Percentiles rank a stretch among this genome's conserved stretches.
These are phyloP conservation scores for Sitta carolinensis DNA, from an alignment of 2,797 vertebrate genomes.

Conservation along the genomic window DNA sequence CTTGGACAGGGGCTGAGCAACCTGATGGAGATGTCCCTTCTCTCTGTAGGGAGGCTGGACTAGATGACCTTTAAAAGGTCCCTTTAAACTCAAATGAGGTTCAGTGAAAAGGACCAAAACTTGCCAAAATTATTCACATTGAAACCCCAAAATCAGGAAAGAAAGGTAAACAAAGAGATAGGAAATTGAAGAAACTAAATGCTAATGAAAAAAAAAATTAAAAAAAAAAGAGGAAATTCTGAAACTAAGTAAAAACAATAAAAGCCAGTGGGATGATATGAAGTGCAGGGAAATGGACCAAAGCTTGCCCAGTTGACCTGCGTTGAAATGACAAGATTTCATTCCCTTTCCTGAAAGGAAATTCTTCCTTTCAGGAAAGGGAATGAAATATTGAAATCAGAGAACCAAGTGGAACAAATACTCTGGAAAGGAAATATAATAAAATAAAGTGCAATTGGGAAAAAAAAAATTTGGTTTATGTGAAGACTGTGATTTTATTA, in stretches of 20 bases:
- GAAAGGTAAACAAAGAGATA: background rate
- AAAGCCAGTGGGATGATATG: background rate
- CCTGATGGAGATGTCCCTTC: background rate
- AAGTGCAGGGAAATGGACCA: background rate
- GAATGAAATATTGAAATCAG: background rate
- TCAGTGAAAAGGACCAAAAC: background rate
- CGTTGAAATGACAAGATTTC: background rate
- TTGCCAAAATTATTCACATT: background rate
- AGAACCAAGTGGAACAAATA: background rate
- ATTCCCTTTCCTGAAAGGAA: background rate
- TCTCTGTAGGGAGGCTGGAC: background rate
- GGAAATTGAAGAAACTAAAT: background rate
- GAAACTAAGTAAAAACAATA: background rate
- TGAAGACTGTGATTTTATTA: background rate
- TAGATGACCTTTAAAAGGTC: background rate
- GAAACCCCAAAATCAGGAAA: background rate
- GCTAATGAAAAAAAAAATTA: background rate
- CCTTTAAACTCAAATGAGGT: background rate
- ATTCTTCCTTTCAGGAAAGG: background rate
- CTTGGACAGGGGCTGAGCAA: background rate
- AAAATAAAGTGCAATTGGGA: background rate
- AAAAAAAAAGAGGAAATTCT: background rate
- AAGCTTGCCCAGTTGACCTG: background rate
- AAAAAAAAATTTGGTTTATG: background rate
- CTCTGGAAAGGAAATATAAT: background rate